A percentile compares a stretch with the other conserved stretches of the same genome.
Evolutionary conservation across 2,888 invertebrate species (phyloP).

Genomic region (Orchesellides sinensis): DNA sequence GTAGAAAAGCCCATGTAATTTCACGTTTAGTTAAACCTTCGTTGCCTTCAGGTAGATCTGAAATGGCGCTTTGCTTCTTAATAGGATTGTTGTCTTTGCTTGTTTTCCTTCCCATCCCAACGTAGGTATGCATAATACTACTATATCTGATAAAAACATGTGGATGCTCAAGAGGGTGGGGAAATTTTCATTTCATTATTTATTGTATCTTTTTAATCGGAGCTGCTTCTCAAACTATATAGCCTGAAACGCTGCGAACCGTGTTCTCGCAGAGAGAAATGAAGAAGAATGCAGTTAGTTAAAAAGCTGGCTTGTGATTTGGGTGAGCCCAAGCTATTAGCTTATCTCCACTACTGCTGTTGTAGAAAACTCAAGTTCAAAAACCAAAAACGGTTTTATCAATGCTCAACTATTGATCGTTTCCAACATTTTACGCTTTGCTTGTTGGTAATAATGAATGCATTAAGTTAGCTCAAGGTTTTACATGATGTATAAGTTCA

Average conservation of each 20-base stretch:
- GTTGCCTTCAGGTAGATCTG: slow-evolving; percentile 29
- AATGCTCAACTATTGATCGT: slow-evolving; percentile 62
- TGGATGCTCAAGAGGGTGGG: slow-evolving; percentile 57
- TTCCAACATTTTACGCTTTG: background rate
- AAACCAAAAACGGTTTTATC: slow-evolving; percentile 46
- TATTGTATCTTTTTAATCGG: slow-evolving; percentile 62
- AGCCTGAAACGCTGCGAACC: background rate
- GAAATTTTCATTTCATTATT: slow-evolving; percentile 63
- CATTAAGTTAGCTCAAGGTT: slow-evolving; percentile 13
- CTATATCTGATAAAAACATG: background rate
- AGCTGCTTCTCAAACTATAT: no score
- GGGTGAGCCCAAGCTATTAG: slow-evolving; percentile 2
- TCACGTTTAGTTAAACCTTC: slow-evolving; percentile 2
- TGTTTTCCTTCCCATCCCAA: background rate
- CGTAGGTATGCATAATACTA: background rate
- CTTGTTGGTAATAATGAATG: slow-evolving; percentile 39
- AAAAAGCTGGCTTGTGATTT: slow-evolving; percentile 13
- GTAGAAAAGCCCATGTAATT: slow-evolving; percentile 9
- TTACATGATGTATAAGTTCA: slow-evolving; percentile 43
- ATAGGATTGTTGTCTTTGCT: slow-evolving; percentile 54
- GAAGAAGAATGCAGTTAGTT: background rate
- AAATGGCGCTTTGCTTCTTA: slow-evolving; percentile 21
- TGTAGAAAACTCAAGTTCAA: slow-evolving; percentile 9
- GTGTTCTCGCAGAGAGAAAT: background rate
- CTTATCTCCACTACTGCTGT: slow-evolving; percentile 1